A percentile compares a stretch with the other conserved stretches of the same genome.
Evolutionary conservation across 2,113 vertebrate genomes (phyloP).

Genomic region (Dendrocopos noguchii): DNA sequence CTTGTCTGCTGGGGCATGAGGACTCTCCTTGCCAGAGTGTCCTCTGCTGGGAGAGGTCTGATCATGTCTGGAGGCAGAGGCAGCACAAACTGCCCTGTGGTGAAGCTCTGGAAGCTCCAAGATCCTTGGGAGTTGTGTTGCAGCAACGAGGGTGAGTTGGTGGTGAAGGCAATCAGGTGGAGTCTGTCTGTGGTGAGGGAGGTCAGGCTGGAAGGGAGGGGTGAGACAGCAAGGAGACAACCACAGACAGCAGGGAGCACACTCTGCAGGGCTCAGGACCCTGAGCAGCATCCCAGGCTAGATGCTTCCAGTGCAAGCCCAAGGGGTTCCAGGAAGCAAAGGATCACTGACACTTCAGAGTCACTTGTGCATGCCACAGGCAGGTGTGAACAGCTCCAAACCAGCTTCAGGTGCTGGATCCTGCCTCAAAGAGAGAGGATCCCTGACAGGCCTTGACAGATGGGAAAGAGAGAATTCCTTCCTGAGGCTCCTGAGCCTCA

Average conservation of each 20-base stretch:
- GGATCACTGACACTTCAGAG: background rate
- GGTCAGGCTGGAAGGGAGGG: background rate
- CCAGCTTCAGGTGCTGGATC: background rate
- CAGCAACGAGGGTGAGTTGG: background rate
- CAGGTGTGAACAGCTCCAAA: background rate
- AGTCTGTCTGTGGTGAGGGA: background rate
- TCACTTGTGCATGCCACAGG: background rate
- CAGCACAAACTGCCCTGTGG: background rate
- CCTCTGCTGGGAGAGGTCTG: background rate
- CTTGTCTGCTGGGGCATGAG: background rate
- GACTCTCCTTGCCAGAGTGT: background rate
- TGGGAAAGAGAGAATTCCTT: background rate
- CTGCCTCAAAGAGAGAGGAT: background rate
- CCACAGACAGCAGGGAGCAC: background rate
- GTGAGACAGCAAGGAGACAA: background rate
- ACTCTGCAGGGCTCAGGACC: background rate
- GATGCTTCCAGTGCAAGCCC: background rate
- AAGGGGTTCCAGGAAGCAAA: background rate
- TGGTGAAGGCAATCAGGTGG: background rate
- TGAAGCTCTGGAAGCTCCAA: background rate
- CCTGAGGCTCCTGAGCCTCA: background rate
- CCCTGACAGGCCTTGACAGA: background rate
- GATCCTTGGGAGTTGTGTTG: background rate
- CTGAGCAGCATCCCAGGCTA: too few relatives aligned
- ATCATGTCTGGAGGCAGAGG: background rate